Evolutionary conservation across 2,797 vertebrate genomes (phyloP).

Genomic region (Manis pentadactyla): DNA sequence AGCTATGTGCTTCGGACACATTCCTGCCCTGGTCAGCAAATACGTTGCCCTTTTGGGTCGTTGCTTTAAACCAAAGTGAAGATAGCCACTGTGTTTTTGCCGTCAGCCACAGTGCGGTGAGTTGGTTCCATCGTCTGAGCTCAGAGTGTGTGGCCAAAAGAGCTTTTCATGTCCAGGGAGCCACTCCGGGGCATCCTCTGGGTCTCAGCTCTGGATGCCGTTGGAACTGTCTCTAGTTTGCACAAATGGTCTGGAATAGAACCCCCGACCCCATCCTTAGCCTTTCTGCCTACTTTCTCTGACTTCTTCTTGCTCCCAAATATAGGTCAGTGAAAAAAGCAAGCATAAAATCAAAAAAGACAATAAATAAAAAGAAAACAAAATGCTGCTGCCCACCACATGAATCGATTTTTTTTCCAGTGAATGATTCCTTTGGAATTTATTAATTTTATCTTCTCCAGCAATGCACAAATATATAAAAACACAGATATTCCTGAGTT

Average conservation of each 20-base stretch:
- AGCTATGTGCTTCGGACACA: neutral
- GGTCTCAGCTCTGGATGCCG: neutral
- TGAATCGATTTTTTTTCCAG: neutral
- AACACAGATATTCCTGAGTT: neutral
- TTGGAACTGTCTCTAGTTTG: neutral
- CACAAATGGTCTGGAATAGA: neutral
- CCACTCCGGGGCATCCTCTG: neutral
- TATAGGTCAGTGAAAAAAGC: neutral
- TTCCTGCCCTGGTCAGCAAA: neutral
- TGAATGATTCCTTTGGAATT: neutral
- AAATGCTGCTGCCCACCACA: neutral
- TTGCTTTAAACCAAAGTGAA: neutral
- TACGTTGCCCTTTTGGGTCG: neutral
- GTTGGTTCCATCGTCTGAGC: neutral
- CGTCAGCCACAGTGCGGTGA: accelerated
- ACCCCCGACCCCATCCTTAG: neutral
- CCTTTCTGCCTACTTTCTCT: neutral
- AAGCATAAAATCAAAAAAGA: neutral
- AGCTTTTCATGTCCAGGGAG: neutral
- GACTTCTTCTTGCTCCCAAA: neutral
- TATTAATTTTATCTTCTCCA: neutral
- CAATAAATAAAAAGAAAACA: neutral
- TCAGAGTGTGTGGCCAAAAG: neutral
- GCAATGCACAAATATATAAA: neutral
- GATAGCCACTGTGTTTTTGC: accelerated